Base-by-base conservation (phyloP, 2,797 vertebrate genomes). In the Rachycentron canadum region DNA sequence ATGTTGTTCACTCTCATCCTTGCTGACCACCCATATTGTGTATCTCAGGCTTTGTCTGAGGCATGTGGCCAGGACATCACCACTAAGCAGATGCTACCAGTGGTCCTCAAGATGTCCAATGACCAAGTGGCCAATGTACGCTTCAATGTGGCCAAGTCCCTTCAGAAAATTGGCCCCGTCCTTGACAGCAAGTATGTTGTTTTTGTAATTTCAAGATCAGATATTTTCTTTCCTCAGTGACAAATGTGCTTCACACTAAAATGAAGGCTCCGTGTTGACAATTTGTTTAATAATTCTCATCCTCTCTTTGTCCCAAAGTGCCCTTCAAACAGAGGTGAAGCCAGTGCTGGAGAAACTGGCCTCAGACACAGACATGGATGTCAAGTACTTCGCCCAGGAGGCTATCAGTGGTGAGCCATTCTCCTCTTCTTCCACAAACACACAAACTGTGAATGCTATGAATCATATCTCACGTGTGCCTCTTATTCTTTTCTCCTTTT, bases 81-180 rank as follows among this genome's bases (percentile, higher is more conserved):
- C 84, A 96, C 96, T 23, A 97, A 97, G 86, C 96, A 97, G 90
- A 97, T 97, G 97, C 91, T 98, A 23, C 97, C 97, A 3, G 96
- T 97, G 26, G 96, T 98, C 55, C 86, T 98, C 68, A 97, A 97
- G 91, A 97, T 98, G 97, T 96, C 97, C 68, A 96, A 95, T 2
- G 97, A 98, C 92, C 97, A 97, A 88, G 97, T 98, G 89, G 97
- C 97, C 67, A 98, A 98, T 12, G 96, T 98, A 16, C 97, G 97
- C 86, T 98, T 98, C 90, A 98, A 98, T 10, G 97, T 98, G 82
- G 97, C 97, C 69, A 97, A 97, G 91, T 96, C 95, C 25, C 93
- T 98, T 53, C 97, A 98, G 92, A 97, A 97, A 93, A 97, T 97
- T 13, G 97, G 97, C 79, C 96, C 96, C 0, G 95, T 97, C 82